These are phyloP conservation scores for Ophion obscuratus DNA, from an alignment of 2,888 invertebrate species.

Conservation along the genomic window DNA sequence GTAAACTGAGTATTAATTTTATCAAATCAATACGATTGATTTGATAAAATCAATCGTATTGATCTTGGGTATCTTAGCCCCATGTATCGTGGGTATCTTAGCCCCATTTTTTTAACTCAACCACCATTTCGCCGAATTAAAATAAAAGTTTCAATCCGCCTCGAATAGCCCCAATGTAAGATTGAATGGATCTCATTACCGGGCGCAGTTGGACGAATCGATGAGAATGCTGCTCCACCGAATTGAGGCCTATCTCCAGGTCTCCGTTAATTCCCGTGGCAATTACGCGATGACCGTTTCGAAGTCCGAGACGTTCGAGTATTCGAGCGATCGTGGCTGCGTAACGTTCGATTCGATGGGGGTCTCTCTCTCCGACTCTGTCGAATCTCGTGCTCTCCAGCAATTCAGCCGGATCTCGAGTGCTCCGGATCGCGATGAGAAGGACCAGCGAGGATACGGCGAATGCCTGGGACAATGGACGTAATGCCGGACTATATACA, in stretches of 20 bases:
- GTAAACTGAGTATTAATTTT: not conserved
- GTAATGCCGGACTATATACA: constrained; percentile 68
- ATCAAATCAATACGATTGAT: too few relatives aligned
- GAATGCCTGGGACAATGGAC: constrained; percentile 77
- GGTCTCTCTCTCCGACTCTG: constrained; percentile 22
- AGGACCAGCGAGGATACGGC: constrained; percentile 71
- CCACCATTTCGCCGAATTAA: not conserved
- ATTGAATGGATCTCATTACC: not conserved
- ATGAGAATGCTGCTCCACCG: not conserved
- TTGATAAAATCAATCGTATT: too few relatives aligned
- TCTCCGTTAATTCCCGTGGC: constrained; percentile 34
- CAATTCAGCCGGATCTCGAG: constrained; percentile 68
- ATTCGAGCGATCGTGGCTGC: constrained; percentile 22
- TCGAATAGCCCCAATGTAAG: not conserved
- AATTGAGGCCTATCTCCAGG: not conserved
- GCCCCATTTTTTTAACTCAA: not conserved
- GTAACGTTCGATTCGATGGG: constrained; percentile 18
- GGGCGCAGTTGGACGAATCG: not conserved
- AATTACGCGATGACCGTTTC: constrained; percentile 21
- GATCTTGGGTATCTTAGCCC: too few relatives aligned
- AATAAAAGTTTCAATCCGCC: not conserved
- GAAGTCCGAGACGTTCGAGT: constrained; percentile 34
- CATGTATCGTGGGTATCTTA: too few relatives aligned
- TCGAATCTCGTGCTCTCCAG: constrained; percentile 71
- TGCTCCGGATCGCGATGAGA: constrained; percentile 57